Conservation (phyloP, 2,797 vertebrate species). For the Myotis daubentonii region DNA sequence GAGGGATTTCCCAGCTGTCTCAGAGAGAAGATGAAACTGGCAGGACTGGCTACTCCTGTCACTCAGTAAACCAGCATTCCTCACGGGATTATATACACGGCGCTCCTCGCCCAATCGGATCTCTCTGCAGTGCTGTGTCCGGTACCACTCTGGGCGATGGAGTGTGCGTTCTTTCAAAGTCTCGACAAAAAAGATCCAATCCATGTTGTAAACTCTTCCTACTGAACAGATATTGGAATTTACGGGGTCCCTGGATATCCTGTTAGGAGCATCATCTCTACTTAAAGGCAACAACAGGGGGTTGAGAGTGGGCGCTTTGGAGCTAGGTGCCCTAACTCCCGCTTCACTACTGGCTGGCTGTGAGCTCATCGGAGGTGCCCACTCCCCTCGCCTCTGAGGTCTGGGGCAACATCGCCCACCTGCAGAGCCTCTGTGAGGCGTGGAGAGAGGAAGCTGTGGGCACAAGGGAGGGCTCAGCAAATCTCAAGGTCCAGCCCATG, state of each 20-base stretch:
- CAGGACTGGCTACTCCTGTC: background rate
- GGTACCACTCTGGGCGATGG: background rate
- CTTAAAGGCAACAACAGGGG: background rate
- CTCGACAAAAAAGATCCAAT: background rate
- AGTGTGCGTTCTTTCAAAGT: background rate
- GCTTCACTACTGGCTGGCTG: background rate
- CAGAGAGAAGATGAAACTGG: accelerated
- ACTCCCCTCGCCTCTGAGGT: background rate
- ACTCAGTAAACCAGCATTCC: background rate
- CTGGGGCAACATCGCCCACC: background rate
- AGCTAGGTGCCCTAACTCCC: too few species aligned
- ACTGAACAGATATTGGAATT: background rate
- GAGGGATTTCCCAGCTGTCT: background rate
- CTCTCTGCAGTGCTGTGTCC: background rate
- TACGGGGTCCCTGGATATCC: background rate
- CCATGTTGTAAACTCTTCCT: background rate
- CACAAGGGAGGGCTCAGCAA: accelerated
- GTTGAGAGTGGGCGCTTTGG: background rate
- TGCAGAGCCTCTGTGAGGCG: background rate
- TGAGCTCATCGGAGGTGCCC: background rate
- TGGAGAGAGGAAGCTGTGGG: accelerated
- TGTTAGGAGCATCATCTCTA: background rate
- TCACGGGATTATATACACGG: accelerated
- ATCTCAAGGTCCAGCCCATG: accelerated
- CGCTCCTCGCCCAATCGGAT: background rate